These are phyloP conservation scores for Crotalus horridus DNA, from an alignment of 2,113 vertebrate genomes.

Conservation along the genomic window DNA sequence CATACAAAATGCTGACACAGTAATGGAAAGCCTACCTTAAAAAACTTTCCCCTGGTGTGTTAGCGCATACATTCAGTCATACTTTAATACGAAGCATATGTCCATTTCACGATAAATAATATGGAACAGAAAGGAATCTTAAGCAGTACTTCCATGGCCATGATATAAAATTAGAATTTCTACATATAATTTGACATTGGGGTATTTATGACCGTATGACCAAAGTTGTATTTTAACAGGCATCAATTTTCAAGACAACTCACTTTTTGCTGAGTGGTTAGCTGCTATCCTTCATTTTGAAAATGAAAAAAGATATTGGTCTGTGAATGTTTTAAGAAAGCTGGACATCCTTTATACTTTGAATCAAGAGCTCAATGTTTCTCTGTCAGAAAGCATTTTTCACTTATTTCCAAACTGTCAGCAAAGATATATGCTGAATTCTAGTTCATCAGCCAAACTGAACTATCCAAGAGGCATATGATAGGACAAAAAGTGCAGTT, in stretches of 20 bases:
- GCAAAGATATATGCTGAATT: constrained; percentile 5
- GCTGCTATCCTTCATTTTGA: neutral
- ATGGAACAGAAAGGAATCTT: neutral
- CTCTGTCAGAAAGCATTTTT: constrained; percentile 14
- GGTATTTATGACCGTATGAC: neutral
- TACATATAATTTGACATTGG: neutral
- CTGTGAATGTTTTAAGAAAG: neutral
- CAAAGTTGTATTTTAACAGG: neutral
- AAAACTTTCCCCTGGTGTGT: neutral
- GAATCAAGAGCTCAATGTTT: neutral
- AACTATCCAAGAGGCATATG: constrained; percentile 32
- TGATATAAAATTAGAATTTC: neutral
- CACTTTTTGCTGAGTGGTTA: neutral
- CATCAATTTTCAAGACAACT: neutral
- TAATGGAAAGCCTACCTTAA: neutral
- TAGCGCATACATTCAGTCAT: neutral
- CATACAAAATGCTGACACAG: neutral
- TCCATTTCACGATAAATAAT: neutral
- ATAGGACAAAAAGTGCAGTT: constrained; percentile 25
- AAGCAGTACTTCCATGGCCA: neutral
- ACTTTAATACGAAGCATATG: neutral
- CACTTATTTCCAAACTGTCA: neutral
- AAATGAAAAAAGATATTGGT: neutral
- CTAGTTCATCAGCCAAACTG: neutral
- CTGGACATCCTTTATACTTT: neutral